phyloP scores from a whole-genome alignment of 2,888 invertebrate genomes.

The Metalampra italica region DNA sequence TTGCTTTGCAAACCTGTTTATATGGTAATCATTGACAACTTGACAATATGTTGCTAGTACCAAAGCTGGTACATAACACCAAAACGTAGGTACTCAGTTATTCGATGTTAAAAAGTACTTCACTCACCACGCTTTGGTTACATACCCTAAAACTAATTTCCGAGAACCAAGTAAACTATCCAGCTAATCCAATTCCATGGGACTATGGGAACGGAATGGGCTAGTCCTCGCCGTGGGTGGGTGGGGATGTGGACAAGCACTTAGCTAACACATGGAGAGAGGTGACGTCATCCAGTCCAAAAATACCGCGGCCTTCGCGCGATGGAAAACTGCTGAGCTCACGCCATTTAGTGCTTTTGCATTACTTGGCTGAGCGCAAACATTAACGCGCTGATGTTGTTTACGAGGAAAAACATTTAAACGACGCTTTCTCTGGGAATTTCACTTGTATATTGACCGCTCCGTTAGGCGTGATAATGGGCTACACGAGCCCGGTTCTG shows the following conservation, averaged over 20 bases:
- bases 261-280: conserved; percentile 33
- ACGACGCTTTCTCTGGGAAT: background rate
- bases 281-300: conserved; percentile 48
- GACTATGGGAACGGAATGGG: background rate
- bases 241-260: conserved; percentile 2
- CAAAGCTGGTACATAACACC: no score
- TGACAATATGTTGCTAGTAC: no score
- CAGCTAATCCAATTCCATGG: background rate
- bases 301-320: conserved; percentile 65
- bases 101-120: no score
- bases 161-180: no score
- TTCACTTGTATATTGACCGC: background rate
- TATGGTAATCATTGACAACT: no score
- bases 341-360: conserved; percentile 36
- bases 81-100: no score
- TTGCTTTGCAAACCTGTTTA: no score
- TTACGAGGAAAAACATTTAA: background rate
- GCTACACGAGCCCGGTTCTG: no score
- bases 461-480: no score
- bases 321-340: conserved; percentile 54
- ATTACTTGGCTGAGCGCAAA: conserved; percentile 17
- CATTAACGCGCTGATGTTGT: background rate
- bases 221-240: conserved; percentile 1
- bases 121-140: no score
- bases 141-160: no score